Base-by-base conservation (phyloP, 2,113 vertebrate genomes). In the Rhinolophus ferrumequinum region DNA sequence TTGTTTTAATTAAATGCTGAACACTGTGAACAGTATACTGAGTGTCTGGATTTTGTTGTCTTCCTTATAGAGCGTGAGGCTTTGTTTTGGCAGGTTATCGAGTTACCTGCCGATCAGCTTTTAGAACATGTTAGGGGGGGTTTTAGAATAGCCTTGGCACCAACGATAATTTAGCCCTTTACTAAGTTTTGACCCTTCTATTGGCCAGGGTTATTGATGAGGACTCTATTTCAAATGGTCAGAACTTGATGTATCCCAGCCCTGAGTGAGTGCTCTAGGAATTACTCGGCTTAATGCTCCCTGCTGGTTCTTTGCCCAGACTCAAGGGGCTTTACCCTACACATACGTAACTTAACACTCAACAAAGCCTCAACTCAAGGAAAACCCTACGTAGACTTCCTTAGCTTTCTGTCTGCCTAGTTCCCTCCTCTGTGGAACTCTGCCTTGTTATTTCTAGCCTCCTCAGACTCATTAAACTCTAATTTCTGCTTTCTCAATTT, bases 21-120 rank as follows among this genome's bases (percentile, higher is more conserved):
- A 95, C 44, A 88, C 38, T 38, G 33, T 58, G 19, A 84, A 70
- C 19, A 21, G 58, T 84, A 92, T 38, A 86, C 24, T 73, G 33
- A 89, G 35, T 69, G n/a, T 64, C 24, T 50, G 35, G 10, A 64
- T n/a, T 92, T 84, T 89, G 8, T 38, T 82, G 33, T 82, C 44
- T 95, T 96, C 16, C 38, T 75, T 58, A 87, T 82, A 83, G 30
- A 80, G 16, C 70, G 21, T 35, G 18, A 24, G n/a, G 22, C 30
- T 96, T 79, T 94, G 13, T 80, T 90, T 18, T 93, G 19, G n/a
- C 10, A 87, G 60, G 50, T 72, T n/a, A 82, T 67, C 66, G 91
- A 64, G 83, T 67, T 91, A 79, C 30, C 24, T 90, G 28, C 35
- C 73, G 30, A 84, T 72, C 52, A 87, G 38, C 54, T 60, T 73